Base-by-base conservation (phyloP, 2,113 vertebrate species). In the Cavia aperea region DNA sequence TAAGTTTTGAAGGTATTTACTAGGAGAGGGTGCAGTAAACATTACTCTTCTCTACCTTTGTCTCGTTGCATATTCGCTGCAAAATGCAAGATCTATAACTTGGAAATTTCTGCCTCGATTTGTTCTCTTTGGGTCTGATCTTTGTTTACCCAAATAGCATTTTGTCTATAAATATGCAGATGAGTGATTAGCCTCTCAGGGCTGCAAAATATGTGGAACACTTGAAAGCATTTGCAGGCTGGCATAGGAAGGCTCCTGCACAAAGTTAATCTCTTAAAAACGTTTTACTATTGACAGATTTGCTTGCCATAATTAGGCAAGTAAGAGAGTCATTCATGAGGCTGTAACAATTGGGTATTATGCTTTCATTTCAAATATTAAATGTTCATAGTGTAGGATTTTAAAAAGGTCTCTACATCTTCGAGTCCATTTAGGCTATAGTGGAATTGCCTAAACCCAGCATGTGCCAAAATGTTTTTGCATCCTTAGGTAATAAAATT, bases 231-330 rank as follows among this genome's bases (percentile, higher is more conserved):
- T 96, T 96, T 97, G 31, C 90, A 70, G 63, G 49, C 93, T 96
- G 86, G 62, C 88, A 88, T 65, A 87, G 96, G 97, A 95, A 90
- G 92, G 95, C 94, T 97, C 94, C 95, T 96, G 89, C 97, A 85
- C 92, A 93, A 96, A 94, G 87, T 94, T 97, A 98, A 97, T 97
- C 95, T 95, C 95, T 96, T 96, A 78, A 97, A 97, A 98, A 97
- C 90, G 94, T 96, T 97, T 94, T 86, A 79, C 92, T 96, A 85
- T 97, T 96, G 96, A 97, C 96, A 96, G 94, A 92, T 63, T 97
- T 91, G 79, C 94, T 95, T 95, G 70, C 93, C 87, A 87, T 97
- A 97, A 98, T 97, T 96, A 97, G 97, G 96, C 95, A 96, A 97
- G 97, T 92, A 96, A 97, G 96, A 96, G 84, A 96, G 92, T 96